phyloP scores from a whole-genome alignment of 2,113 vertebrate genomes.

The Callipepla squamata region DNA sequence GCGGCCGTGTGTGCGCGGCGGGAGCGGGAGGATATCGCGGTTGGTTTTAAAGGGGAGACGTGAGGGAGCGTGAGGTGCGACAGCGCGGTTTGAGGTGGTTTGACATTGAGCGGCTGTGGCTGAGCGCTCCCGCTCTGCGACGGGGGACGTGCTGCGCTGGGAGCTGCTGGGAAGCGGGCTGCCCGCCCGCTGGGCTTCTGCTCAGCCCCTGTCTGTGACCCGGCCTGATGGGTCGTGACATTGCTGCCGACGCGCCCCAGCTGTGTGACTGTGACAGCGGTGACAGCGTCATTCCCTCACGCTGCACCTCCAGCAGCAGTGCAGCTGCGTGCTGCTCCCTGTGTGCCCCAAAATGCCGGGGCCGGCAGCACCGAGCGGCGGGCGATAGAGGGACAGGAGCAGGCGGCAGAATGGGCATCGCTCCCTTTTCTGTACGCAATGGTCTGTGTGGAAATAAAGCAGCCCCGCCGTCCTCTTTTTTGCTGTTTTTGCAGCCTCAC shows the following conservation, averaged over 20 bases:
- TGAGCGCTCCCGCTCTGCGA: not conserved
- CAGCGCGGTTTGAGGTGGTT: not conserved
- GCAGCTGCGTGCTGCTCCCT: slow-evolving; percentile 53
- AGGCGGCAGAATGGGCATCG: not conserved
- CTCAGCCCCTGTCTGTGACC: not conserved
- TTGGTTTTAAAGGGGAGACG: not conserved
- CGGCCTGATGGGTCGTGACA: slow-evolving; percentile 48
- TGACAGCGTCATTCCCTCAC: slow-evolving; percentile 62
- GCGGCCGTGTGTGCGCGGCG: not conserved
- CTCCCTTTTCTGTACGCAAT: not conserved
- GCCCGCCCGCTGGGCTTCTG: not conserved
- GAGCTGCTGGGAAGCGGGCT: not conserved
- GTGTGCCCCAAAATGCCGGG: slow-evolving; percentile 30
- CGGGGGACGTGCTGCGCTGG: not conserved
- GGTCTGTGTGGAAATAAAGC: not conserved
- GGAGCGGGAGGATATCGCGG: not conserved
- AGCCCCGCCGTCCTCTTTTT: not conserved
- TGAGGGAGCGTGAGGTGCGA: not conserved
- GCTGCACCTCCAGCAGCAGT: slow-evolving; percentile 50
- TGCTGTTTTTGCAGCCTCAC: not conserved
- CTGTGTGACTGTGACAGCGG: slow-evolving; percentile 50
- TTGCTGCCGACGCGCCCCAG: not conserved
- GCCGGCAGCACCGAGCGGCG: slow-evolving; percentile 4
- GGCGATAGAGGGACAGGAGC: slow-evolving; percentile 9
- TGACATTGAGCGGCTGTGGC: not conserved